Conservation (phyloP, 1,140 invertebrate genomes). For the Drosophila dunni region DNA sequence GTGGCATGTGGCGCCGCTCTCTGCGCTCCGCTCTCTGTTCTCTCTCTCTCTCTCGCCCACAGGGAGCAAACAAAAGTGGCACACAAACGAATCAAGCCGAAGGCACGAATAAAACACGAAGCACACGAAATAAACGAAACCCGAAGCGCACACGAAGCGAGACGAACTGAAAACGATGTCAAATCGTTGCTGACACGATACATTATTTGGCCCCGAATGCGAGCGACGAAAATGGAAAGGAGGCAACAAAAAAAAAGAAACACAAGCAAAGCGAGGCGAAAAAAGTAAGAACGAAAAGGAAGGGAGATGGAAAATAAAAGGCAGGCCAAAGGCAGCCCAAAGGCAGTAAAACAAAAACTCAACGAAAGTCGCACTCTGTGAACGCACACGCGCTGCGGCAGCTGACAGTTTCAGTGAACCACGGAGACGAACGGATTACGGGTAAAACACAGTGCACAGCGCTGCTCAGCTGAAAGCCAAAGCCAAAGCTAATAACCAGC, state of each 20-base stretch:
- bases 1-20: conserved; percentile 25
- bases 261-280: too few species aligned
- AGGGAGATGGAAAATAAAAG: too few species aligned
- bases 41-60: neutral
- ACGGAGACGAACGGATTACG: conserved; percentile 84
- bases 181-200: neutral
- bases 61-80: conserved; percentile 5
- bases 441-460: conserved; percentile 50
- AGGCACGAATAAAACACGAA: neutral
- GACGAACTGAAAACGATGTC: neutral
- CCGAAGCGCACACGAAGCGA: neutral
- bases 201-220: neutral
- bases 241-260: too few species aligned
- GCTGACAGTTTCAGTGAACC: conserved; percentile 84
- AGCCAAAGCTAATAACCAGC: conserved; percentile 28
- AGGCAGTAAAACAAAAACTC: conserved; percentile 43
- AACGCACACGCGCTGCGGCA: conserved; percentile 71
- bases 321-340: conserved; percentile 13
- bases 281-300: too few species aligned
- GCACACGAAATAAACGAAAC: neutral
- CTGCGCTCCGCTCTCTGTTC: neutral
- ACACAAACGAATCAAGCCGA: conserved; percentile 10
- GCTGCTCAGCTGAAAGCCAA: too few species aligned
- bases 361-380: conserved; percentile 82
- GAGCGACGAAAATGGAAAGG: too few species aligned